Percentiles rank a stretch among this genome's conserved stretches.
These are phyloP conservation scores for Aphaenogaster floridana DNA, from an alignment of 1,140 invertebrate species.

Conservation along the genomic window DNA sequence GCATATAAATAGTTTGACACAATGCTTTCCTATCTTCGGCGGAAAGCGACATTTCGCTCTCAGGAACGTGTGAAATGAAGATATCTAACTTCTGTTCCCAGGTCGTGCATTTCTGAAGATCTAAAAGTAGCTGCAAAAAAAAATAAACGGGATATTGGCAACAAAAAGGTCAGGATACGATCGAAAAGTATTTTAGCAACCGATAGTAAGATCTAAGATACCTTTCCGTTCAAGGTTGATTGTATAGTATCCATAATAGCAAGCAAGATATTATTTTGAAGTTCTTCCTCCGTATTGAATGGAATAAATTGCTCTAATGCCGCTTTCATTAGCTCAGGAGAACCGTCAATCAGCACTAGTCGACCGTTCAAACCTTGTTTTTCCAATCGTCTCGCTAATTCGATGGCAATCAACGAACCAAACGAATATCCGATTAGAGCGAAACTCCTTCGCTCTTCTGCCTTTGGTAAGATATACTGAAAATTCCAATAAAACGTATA, in stretches of 20 bases:
- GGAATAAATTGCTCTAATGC: conserved; percentile 73
- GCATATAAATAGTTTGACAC: conserved; percentile 86
- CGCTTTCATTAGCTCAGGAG: conserved; percentile 82
- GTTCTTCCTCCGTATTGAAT: conserved; percentile 66
- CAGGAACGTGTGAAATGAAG: conserved; percentile 69
- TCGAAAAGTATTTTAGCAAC: background rate
- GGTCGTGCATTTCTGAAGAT: conserved; percentile 81
- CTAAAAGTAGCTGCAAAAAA: conserved; percentile 79
- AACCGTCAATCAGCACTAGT: conserved; percentile 84
- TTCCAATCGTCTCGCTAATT: conserved; percentile 83
- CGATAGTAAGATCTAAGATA: conserved; percentile 71
- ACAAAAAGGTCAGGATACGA: background rate
- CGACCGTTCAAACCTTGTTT: conserved; percentile 78
- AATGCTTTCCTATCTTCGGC: conserved; percentile 85
- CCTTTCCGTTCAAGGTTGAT: conserved; percentile 69
- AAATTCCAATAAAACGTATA: conserved; percentile 35
- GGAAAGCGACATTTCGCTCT: conserved; percentile 42
- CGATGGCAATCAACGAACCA: conserved; percentile 84
- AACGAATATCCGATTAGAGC: conserved; percentile 84
- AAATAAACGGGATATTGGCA: background rate
- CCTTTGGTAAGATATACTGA: conserved; percentile 79
- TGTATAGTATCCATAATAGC: conserved; percentile 74
- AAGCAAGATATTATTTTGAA: conserved; percentile 78
- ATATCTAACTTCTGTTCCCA: conserved; percentile 84
- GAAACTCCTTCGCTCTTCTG: conserved; percentile 81